Base-by-base conservation (phyloP, 1,140 invertebrate species). In the Meloidogyne chitwoodi region DNA sequence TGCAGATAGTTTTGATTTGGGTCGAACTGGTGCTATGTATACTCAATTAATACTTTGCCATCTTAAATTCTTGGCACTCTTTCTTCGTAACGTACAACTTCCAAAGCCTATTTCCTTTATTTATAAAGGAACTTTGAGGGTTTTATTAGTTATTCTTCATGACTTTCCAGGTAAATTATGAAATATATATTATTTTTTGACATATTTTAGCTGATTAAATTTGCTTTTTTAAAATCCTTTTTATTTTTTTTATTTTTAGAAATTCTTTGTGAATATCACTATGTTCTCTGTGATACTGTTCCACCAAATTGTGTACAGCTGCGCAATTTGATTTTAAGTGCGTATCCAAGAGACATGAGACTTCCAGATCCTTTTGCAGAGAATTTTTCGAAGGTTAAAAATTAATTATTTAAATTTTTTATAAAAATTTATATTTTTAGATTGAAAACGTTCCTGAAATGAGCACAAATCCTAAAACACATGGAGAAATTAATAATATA, bases 291-390 rank as follows among this genome's bases (percentile, higher is more conserved):
- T 88, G 96, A 99, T 89, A 94, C 94, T 62, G 98, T 99, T 84
- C 96, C 96, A 78, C 93, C 95, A 0, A 99, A 99, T 87, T 99
- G 96, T 87, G 96, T 99, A 82, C 96, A 98, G 88, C 96, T 99
- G 94, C 91, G 96, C 56, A 99, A 99, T 88, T 89, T 99, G 11
- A 96, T 99, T 67, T 89, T 99, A 63, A 96, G 94, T 24, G 96
- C 97, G 11, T 99, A 97, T 84, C 96, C 97, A 16, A 90, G 95
- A 48, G 96, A 95, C 82, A 98, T 99, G 95, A 90, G 95, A 14
- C 89, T 99, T 64, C 96, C 96, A 0, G 96, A 99, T 91, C 96
- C 96, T 0, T 98, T 98, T 87, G 98, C 94, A 29, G 94, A 98
- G 87, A 70, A 31, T 67, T 38, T 75, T 16, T 61, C 44, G 11